A percentile compares a stretch with the other conserved stretches of the same genome.
Conservation (phyloP, 2,113 vertebrate species). For the Barbus barbus region DNA sequence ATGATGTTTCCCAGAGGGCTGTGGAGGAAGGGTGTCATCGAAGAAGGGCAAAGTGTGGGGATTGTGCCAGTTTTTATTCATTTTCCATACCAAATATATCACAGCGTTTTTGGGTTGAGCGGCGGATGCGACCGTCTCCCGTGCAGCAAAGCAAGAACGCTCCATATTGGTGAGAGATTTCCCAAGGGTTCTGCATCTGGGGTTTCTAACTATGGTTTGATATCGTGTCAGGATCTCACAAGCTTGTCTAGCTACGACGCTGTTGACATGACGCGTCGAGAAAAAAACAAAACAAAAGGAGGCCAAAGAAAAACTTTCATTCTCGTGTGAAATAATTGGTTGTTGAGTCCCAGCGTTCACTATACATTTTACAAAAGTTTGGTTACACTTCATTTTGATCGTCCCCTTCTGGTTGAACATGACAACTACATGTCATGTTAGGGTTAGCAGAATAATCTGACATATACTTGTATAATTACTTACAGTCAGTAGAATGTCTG, state of each 20-base stretch:
- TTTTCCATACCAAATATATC: neutral
- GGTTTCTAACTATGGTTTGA: constrained; percentile 72
- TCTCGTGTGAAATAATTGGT: constrained; percentile 77
- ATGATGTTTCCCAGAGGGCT: constrained; percentile 76
- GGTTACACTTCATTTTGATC: too few species aligned
- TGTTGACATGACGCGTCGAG: constrained; percentile 60
- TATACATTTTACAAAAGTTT: constrained; percentile 69
- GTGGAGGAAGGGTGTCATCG: constrained; percentile 46
- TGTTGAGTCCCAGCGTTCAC: constrained; percentile 80
- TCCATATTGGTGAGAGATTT: neutral
- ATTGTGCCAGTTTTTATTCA: constrained; percentile 4
- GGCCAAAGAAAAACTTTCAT: constrained; percentile 69
- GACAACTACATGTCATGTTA: too few species aligned
- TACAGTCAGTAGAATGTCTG: too few species aligned
- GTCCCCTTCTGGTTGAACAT: too few species aligned
- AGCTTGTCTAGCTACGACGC: constrained; percentile 79
- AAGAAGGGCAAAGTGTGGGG: constrained; percentile 18
- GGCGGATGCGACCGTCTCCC: neutral
- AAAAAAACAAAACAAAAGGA: neutral
- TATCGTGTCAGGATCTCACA: constrained; percentile 87
- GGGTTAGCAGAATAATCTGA: neutral
- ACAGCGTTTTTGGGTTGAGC: neutral
- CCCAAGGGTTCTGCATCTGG: neutral
- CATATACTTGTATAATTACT: too few species aligned
- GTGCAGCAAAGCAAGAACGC: neutral